These are phyloP conservation scores for Acanthoscelides obtectus DNA, from an alignment of 2,888 invertebrate genomes.

Conservation along the genomic window DNA sequence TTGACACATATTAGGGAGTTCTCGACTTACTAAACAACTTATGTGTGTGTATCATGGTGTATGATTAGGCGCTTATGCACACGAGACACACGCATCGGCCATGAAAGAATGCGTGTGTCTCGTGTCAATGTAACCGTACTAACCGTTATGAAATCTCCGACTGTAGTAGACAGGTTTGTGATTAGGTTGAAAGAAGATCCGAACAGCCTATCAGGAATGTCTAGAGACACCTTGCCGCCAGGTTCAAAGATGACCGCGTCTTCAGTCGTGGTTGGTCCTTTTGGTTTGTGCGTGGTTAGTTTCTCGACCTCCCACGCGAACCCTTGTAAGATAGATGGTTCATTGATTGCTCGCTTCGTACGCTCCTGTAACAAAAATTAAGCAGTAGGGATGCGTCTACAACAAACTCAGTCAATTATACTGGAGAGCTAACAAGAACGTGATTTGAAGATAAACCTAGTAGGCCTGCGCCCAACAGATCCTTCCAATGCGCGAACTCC, in stretches of 20 bases:
- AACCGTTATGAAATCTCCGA: constrained; percentile 65
- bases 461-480: too few species aligned
- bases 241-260: constrained; percentile 59
- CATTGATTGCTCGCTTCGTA: neutral
- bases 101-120: too few species aligned
- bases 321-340: constrained; percentile 8
- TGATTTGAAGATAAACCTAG: too few species aligned
- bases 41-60: too few species aligned
- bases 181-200: constrained; percentile 64
- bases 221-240: constrained; percentile 62
- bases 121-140: too few species aligned
- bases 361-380: neutral
- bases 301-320: constrained; percentile 34
- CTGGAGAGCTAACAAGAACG: too few species aligned
- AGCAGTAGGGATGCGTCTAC: neutral
- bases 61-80: too few species aligned
- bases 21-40: too few species aligned
- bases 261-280: constrained; percentile 49
- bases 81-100: too few species aligned
- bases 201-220: constrained; percentile 61
- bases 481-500: too few species aligned
- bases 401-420: too few species aligned
- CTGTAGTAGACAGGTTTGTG: constrained; percentile 60
- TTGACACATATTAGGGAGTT: too few species aligned
- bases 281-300: constrained; percentile 25